Evolutionary conservation across 2,797 vertebrate species (phyloP).

Genomic region (Spinus olivaceus): DNA sequence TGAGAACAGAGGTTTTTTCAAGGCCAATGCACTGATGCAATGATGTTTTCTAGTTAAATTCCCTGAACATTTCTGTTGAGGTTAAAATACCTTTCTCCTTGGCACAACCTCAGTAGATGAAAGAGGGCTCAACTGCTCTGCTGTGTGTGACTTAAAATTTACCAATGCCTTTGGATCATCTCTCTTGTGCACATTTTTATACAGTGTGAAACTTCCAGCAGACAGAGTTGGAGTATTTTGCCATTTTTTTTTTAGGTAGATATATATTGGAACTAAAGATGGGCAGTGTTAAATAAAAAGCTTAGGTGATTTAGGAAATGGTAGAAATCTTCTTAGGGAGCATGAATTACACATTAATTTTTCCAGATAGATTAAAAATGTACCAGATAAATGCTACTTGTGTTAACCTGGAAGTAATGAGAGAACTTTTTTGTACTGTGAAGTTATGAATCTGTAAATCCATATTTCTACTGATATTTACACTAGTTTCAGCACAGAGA

Average conservation of each 20-base stretch:
- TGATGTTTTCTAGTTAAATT: neutral
- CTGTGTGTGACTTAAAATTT: neutral
- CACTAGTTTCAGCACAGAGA: constrained; percentile 61
- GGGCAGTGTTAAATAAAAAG: neutral
- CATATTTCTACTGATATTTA: constrained; percentile 65
- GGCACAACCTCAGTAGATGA: neutral
- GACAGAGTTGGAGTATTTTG: neutral
- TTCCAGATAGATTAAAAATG: neutral
- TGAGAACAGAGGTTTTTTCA: neutral
- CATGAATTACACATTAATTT: neutral
- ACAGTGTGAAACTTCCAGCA: neutral
- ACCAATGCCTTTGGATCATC: neutral
- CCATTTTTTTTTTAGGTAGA: neutral
- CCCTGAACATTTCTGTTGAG: neutral
- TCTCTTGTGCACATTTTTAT: neutral
- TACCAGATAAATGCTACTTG: neutral
- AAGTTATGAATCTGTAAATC: constrained; percentile 53
- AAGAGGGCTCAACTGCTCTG: neutral
- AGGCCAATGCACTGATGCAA: neutral
- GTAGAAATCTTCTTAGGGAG: neutral
- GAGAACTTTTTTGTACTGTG: neutral
- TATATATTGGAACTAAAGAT: neutral
- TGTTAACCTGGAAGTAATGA: constrained; percentile 5
- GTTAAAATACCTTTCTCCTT: neutral
- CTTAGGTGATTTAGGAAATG: neutral